A percentile compares a stretch with the other conserved stretches of the same genome.
Evolutionary conservation across 2,888 invertebrate species (phyloP).

Genomic region (Pristionchus maxplancki): DNA sequence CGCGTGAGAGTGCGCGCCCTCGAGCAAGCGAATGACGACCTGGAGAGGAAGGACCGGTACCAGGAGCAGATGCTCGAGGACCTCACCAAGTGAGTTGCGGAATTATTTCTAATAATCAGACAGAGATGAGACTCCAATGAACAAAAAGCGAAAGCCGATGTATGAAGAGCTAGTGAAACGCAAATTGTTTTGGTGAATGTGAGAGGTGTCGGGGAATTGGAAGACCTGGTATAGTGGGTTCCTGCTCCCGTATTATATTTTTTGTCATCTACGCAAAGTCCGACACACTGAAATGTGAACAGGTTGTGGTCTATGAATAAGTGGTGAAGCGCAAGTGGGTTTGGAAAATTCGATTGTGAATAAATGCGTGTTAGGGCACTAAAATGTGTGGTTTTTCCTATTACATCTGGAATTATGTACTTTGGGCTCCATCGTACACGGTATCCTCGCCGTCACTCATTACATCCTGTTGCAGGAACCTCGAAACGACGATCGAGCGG

Average conservation of each 20-base stretch:
- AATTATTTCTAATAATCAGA: too few species aligned
- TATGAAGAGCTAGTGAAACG: too few species aligned
- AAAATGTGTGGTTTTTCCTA: not conserved
- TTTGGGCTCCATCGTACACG: too few species aligned
- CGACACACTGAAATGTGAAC: not conserved
- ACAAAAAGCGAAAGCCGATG: too few species aligned
- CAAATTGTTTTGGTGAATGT: too few species aligned
- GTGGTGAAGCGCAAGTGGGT: not conserved
- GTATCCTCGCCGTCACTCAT: not conserved
- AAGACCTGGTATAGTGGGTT: too few species aligned
- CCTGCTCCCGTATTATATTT: too few species aligned
- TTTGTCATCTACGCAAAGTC: too few species aligned
- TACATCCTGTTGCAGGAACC: constrained; percentile 36
- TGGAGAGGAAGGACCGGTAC: constrained; percentile 50
- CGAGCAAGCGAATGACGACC: constrained; percentile 51
- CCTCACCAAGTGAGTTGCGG: constrained; percentile 22
- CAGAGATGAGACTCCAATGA: too few species aligned
- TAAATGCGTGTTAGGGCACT: too few species aligned
- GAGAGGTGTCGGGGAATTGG: too few species aligned
- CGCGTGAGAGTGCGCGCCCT: constrained; percentile 34
- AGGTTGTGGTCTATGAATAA: not conserved
- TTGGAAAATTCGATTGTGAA: not conserved
- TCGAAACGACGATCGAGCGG: constrained; percentile 47
- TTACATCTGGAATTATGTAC: not conserved
- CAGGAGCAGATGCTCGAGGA: constrained; percentile 51